Percentiles rank a stretch among this genome's conserved stretches.
Evolutionary conservation across 2,113 vertebrate species (phyloP).

Genomic region (Pungitius pungitius): DNA sequence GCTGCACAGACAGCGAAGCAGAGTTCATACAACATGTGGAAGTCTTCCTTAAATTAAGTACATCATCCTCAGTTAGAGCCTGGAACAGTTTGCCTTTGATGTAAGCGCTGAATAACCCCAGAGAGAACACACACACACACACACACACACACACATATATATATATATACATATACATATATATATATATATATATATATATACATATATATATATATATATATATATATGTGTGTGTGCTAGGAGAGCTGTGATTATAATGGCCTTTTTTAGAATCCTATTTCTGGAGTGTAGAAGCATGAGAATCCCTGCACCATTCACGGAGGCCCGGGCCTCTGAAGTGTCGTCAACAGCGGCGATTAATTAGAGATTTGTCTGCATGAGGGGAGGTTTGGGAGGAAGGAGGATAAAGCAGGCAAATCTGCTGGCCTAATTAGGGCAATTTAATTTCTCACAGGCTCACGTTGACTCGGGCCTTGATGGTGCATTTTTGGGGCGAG

Average conservation of each 20-base stretch:
- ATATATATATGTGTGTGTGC: background rate
- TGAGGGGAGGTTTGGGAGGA: constrained; percentile 70
- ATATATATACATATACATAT: constrained; percentile 9
- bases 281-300: constrained; percentile 51
- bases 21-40: constrained; percentile 6
- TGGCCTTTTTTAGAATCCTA: constrained; percentile 49
- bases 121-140: constrained; percentile 22
- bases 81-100: constrained; percentile 47
- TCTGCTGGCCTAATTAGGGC: constrained; percentile 75
- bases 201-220: background rate
- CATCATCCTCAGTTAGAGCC: constrained; percentile 35
- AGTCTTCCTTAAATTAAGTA: constrained; percentile 25
- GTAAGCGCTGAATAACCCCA: constrained; percentile 44
- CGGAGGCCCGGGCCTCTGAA: constrained; percentile 59
- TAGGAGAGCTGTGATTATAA: constrained; percentile 53
- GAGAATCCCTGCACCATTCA: constrained; percentile 54
- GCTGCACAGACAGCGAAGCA: constrained; percentile 15
- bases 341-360: constrained; percentile 73
- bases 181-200: constrained; percentile 18
- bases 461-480: constrained; percentile 72
- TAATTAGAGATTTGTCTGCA: constrained; percentile 77
- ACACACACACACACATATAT: constrained; percentile 5
- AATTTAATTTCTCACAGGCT: constrained; percentile 78
- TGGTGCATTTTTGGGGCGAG: constrained; percentile 51
- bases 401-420: constrained; percentile 72